Evolutionary conservation across 2,888 invertebrate species (phyloP), one percentile per base, ranked within the genome.

Genomic region (Sinohyriopsis cumingii): DNA sequence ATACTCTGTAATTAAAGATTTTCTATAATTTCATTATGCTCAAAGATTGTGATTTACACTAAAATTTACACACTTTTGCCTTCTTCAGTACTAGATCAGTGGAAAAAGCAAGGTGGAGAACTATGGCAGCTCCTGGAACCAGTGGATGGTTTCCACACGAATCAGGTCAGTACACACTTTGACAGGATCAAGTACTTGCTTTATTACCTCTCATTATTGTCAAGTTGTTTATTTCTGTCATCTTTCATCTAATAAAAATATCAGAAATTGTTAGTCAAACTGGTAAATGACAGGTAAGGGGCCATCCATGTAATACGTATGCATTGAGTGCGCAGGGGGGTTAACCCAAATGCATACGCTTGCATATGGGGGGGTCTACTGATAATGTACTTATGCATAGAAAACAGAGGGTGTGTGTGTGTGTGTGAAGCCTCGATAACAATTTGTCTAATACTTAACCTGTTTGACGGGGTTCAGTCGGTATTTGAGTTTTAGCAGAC

Each of bases 61-160:
- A 45, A 45, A 45, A 45, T 45, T 45, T 12, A 12, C 12, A 45
- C 19, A n/a, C 53, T 63, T 54, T 12, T 64, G 75, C 77, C 74
- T n/a, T 55, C 81, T 71, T 5, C 72, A 88, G 88, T 80, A 18
- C 75, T 89, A 45, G 67, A 76, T 25, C 65, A 81, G 28, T 89
- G 87, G 87, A 75, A 65, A 60, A 75, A 79, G 62, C 22, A 74
- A 45, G 83, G 85, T n/a, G 83, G 83, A 53, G 72, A 79, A 56
- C 75, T 69, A 0, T 89, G 86, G 84, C 78, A 89, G 69, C 80
- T 89, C 18, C 78, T 89, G 53, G 89, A 89, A 74, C 83, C 86
- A 20, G 85, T 87, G 1, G 89, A 89, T 78, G 89, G 89, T 66
- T 89, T 89, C 70, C 89, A 89, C 78, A 79, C 84, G 60, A 89